phyloP scores from a whole-genome alignment of 1,140 invertebrate genomes.

The Philotrypesis tridentata region DNA sequence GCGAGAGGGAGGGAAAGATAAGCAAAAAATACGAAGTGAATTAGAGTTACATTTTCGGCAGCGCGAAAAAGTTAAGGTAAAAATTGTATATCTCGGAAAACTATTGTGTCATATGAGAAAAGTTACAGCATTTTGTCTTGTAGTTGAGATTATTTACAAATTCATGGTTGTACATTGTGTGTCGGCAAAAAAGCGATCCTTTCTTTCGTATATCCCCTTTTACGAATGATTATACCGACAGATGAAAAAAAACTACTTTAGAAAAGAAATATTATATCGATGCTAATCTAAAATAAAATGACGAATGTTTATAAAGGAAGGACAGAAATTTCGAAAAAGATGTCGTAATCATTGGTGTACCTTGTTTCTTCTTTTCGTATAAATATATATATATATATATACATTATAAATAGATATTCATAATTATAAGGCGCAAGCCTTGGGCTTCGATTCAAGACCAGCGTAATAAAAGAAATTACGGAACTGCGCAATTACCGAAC shows the following conservation, averaged over 20 bases:
- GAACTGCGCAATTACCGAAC: slow-evolving; percentile 34
- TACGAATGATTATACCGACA: slow-evolving; percentile 20
- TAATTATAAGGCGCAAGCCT: slow-evolving; percentile 35
- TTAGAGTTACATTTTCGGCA: slow-evolving; percentile 22
- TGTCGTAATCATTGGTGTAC: slow-evolving; percentile 52
- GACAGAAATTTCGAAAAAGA: slow-evolving; percentile 35
- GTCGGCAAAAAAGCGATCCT: slow-evolving; percentile 31
- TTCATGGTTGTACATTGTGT: slow-evolving; percentile 47
- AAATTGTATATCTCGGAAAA: slow-evolving; percentile 36
- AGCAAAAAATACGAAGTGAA: slow-evolving; percentile 5
- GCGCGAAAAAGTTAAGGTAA: slow-evolving; percentile 3
- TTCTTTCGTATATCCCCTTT: slow-evolving; percentile 34
- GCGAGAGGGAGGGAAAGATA: slow-evolving; percentile 19
- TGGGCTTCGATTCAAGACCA: slow-evolving; percentile 37
- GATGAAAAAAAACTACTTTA: slow-evolving; percentile 20
- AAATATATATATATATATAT: slow-evolving; percentile 55
- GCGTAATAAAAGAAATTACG: not conserved
- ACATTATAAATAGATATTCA: slow-evolving; percentile 52
- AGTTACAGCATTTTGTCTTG: slow-evolving; percentile 26
- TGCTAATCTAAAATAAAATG: slow-evolving; percentile 35
- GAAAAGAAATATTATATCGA: slow-evolving; percentile 21
- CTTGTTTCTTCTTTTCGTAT: slow-evolving; percentile 64
- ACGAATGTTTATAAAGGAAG: slow-evolving; percentile 44
- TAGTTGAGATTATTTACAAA: slow-evolving; percentile 43
- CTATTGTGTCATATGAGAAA: slow-evolving; percentile 29